Conservation (phyloP, 2,113 vertebrate species). For the Rhynchomys soricoides region DNA sequence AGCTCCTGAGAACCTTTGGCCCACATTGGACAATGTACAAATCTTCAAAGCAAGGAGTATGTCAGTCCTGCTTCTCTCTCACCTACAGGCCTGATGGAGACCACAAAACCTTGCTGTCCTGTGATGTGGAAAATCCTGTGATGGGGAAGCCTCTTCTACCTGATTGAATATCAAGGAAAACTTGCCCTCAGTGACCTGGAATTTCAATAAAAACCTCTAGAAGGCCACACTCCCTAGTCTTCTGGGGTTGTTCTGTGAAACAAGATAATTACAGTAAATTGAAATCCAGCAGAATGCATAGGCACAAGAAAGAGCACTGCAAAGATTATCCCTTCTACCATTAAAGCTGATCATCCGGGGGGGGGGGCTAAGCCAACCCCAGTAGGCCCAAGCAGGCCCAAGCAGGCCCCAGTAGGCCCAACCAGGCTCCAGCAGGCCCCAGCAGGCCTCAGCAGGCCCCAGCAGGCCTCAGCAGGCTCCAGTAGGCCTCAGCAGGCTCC, state of each 20-base stretch:
- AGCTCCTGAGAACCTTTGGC: neutral
- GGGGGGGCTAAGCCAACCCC: constrained; percentile 81
- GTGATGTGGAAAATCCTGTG: constrained; percentile 60
- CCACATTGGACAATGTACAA: neutral
- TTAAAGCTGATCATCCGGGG: constrained; percentile 78
- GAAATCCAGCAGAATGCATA: constrained; percentile 83
- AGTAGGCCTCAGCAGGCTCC: neutral
- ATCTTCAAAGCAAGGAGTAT: neutral
- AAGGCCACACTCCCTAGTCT: constrained; percentile 80
- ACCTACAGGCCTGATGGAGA: neutral
- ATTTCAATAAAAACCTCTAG: constrained; percentile 84
- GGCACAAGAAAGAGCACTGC: constrained; percentile 64
- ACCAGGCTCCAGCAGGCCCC: neutral
- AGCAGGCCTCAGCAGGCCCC: neutral
- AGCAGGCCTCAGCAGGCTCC: constrained; percentile 45
- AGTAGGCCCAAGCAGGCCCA: neutral
- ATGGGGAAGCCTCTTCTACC: constrained; percentile 57
- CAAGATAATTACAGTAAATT: constrained; percentile 86
- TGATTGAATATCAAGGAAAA: constrained; percentile 86
- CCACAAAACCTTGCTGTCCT: constrained; percentile 65
- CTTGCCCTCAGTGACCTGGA: constrained; percentile 76
- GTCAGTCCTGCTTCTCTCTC: neutral
- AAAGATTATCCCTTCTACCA: constrained; percentile 69
- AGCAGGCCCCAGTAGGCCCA: neutral
- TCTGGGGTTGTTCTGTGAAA: constrained; percentile 80